phyloP scores from a whole-genome alignment of 2,113 vertebrate species.

The Ancistrus triradiatus region DNA sequence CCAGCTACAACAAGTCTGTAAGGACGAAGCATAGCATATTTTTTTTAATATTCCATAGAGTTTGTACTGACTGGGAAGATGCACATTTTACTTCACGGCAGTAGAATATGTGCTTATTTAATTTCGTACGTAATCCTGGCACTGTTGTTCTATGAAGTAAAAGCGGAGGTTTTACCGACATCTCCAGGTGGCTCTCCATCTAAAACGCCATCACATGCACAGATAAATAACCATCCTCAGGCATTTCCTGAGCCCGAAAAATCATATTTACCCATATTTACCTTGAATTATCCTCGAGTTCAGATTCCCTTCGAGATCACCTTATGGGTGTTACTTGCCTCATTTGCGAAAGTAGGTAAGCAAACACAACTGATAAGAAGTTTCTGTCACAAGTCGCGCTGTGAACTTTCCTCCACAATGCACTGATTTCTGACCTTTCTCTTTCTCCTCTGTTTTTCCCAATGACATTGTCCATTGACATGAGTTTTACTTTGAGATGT shows the following conservation, averaged over 20 bases:
- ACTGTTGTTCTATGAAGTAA: constrained; percentile 35
- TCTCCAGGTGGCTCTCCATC: constrained; percentile 16
- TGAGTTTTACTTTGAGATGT: not conserved
- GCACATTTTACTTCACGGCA: not conserved
- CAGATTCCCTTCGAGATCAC: constrained; percentile 95
- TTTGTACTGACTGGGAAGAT: constrained; percentile 22
- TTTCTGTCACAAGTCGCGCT: constrained; percentile 1
- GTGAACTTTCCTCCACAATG: not conserved
- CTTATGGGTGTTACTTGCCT: constrained; percentile 92
- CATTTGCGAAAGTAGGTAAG: constrained; percentile 95
- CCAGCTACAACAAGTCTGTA: no score
- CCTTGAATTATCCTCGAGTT: constrained; percentile 84
- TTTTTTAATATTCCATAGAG: no score
- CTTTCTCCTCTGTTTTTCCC: not conserved
- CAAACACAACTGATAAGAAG: constrained; percentile 12
- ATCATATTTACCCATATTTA: constrained; percentile 77
- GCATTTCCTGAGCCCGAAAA: constrained; percentile 58
- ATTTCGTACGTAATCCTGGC: constrained; percentile 34
- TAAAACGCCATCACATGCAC: constrained; percentile 40
- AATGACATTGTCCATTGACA: not conserved
- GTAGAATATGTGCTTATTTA: not conserved
- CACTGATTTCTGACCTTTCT: not conserved
- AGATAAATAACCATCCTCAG: constrained; percentile 34
- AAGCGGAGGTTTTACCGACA: constrained; percentile 44
- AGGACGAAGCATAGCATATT: no score